Conservation (phyloP, 2,797 vertebrate genomes). For the Eremophila alpestris region DNA sequence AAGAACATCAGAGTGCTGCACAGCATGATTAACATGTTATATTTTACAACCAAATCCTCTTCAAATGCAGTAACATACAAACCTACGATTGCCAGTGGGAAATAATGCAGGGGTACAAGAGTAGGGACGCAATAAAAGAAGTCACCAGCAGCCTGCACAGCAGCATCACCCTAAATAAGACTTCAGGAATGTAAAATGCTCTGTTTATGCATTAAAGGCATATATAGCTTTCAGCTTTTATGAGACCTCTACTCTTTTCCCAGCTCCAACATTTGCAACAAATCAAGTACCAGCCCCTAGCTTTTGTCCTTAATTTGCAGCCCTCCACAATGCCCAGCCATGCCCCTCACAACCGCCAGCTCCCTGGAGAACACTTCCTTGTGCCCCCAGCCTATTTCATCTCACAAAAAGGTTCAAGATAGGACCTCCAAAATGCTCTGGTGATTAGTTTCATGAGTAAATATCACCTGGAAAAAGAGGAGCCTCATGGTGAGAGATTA, state of each 20-base stretch:
- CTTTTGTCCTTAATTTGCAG: background rate
- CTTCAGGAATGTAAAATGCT: background rate
- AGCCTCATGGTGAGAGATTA: background rate
- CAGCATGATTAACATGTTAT: constrained; percentile 51
- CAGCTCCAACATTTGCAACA: background rate
- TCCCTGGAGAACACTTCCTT: background rate
- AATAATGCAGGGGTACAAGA: background rate
- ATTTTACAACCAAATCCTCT: constrained; percentile 47
- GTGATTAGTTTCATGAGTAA: background rate
- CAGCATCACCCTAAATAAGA: background rate
- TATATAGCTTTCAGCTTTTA: background rate
- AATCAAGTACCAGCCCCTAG: background rate
- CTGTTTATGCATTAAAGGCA: background rate
- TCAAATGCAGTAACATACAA: constrained; percentile 6
- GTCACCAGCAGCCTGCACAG: accelerated
- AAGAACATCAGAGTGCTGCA: constrained; percentile 30
- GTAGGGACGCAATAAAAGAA: background rate
- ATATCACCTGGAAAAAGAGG: background rate
- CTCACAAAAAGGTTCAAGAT: background rate
- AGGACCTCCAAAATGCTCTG: background rate
- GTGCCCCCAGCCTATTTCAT: background rate
- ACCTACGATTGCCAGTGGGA: background rate
- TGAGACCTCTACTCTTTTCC: background rate
- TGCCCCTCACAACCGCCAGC: accelerated
- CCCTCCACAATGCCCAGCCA: background rate